These are phyloP conservation scores for Indri indri DNA, from an alignment of 2,113 vertebrate species.

Conservation along the genomic window DNA sequence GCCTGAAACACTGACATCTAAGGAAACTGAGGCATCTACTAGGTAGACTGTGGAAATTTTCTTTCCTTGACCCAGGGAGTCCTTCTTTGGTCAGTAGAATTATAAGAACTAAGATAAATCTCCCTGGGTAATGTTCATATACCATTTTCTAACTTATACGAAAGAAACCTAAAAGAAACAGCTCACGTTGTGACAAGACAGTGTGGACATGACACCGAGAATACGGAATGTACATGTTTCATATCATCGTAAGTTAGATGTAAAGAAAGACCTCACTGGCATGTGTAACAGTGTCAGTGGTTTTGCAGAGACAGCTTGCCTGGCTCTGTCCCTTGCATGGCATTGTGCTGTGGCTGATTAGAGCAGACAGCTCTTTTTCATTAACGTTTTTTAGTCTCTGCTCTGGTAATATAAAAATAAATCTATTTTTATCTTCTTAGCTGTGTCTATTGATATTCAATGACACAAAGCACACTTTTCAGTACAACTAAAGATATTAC, in stretches of 20 bases:
- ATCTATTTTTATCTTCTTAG: constrained; percentile 41
- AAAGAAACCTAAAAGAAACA: not conserved
- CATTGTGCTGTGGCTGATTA: not conserved
- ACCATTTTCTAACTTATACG: not conserved
- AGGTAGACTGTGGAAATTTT: not conserved
- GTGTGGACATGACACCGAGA: not conserved
- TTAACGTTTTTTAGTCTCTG: not conserved
- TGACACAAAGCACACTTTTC: not conserved
- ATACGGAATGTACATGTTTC: not conserved
- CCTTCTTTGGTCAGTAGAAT: not conserved
- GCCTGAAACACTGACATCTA: not conserved
- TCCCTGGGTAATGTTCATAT: not conserved
- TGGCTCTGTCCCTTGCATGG: not conserved
- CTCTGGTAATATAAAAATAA: constrained; percentile 25
- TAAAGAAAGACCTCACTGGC: not conserved
- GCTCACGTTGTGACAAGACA: not conserved
- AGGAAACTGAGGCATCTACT: not conserved
- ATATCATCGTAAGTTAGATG: not conserved
- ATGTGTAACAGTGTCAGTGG: not conserved
- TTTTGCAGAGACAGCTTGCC: not conserved
- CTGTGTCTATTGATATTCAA: constrained; percentile 17
- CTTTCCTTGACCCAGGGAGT: not conserved
- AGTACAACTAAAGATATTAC: not conserved
- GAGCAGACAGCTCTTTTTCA: not conserved
- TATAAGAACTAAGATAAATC: not conserved